Percentiles rank a stretch among this genome's conserved stretches.
Evolutionary conservation across 2,113 vertebrate genomes (phyloP).

Genomic region (Semnornis frantzii): DNA sequence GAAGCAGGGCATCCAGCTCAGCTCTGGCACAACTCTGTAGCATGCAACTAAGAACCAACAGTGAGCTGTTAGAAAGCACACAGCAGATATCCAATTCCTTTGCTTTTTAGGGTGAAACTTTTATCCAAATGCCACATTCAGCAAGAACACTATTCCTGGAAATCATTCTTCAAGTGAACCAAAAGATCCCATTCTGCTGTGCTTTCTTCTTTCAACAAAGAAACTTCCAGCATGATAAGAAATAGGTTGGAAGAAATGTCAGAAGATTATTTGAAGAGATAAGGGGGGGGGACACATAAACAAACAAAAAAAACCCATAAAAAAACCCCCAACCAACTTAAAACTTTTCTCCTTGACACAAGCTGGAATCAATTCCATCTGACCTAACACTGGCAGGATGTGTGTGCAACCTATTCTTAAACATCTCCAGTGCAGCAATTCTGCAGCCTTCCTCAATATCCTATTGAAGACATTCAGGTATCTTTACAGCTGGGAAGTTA

Average conservation of each 20-base stretch:
- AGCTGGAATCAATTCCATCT: neutral
- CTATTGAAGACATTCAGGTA: neutral
- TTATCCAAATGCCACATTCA: neutral
- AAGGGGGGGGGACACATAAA: neutral
- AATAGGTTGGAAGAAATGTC: neutral
- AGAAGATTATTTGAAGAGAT: neutral
- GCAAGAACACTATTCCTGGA: neutral
- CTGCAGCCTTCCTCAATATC: neutral
- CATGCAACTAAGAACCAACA: neutral
- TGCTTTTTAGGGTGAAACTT: neutral
- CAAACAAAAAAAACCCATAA: too few species aligned
- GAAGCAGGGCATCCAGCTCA: neutral
- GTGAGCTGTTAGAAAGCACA: neutral
- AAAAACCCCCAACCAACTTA: fast-evolving
- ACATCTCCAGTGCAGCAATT: neutral
- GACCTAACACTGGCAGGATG: neutral
- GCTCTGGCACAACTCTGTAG: neutral
- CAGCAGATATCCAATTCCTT: neutral
- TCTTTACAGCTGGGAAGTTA: neutral
- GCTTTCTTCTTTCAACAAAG: neutral
- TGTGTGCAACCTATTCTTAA: neutral
- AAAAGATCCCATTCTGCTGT: neutral
- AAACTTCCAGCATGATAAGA: neutral
- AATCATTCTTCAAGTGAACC: neutral
- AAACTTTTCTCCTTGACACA: neutral